Evolutionary conservation across 92 coral and sea anemone species (phyloP), one percentile per base, ranked within the genome.

Genomic region (Parazoanthus atlanticus): DNA sequence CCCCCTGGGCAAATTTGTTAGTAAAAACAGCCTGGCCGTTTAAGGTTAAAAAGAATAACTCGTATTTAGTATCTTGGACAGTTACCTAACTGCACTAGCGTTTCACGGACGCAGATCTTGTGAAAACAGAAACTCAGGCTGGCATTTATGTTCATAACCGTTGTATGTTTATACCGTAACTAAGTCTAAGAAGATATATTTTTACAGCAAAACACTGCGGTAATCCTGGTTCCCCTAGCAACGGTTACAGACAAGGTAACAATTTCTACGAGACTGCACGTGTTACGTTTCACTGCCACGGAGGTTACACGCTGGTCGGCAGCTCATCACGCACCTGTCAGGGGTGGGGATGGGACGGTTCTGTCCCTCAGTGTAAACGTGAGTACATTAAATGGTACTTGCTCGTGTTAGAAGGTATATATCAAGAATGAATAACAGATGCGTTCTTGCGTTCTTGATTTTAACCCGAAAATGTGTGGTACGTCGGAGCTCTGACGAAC

Each of bases 351-450:
- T 92, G 94, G 94, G 90, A 86, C 46, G 92, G 94, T 8, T 82
- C 90, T 34, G 90, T 65, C n/a, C 94, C 94, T 26, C 74, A 74
- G 5, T 92, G 94, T 72, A 92, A 89, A 92, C 94, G 94, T 92
- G 82, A 89, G 92, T 82, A 43, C 72, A 21, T 26, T 79, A 30
- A 2, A 52, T 6, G 34, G 13, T 36, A 36, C 6, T 72, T 13
- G 23, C 25, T 56, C 25, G 66, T 56, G 21, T 3, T 56, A 4
- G 66, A 56, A 6, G 6, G 8, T 46, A 46, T 46, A 7, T 8
- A 46, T 46, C 52, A 46, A 46, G 52, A 7, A n/a, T 46, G 8
- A 19, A 13, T 15, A 52, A 13, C 21, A 52, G 19, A 16, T 52
- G 12, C 58, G 21, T 52, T 52, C 58, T 46, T 46, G n/a, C n/a